Percentiles rank a stretch among this genome's conserved stretches.
These are phyloP conservation scores for Hylia prasina DNA, from an alignment of 2,113 vertebrate genomes.

Conservation along the genomic window DNA sequence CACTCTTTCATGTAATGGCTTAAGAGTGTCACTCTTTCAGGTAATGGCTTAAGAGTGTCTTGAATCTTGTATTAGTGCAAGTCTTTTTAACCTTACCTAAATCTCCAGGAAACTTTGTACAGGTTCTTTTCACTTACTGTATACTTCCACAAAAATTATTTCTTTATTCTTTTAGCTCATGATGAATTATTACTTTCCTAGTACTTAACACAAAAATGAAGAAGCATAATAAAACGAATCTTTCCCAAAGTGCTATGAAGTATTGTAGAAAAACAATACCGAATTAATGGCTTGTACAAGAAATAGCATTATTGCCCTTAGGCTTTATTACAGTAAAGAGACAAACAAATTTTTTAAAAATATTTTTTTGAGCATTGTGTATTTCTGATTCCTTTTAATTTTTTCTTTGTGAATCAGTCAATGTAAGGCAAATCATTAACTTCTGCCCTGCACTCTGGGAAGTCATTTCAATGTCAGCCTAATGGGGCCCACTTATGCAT, in stretches of 20 bases:
- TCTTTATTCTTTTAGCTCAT: not conserved
- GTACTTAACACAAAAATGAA: not conserved
- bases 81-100: not conserved
- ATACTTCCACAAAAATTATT: not conserved
- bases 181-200: not conserved
- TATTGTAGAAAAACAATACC: not conserved
- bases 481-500: not conserved
- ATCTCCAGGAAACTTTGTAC: not conserved
- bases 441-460: not conserved
- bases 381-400: not conserved
- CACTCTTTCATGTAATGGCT: not conserved
- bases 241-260: not conserved
- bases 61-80: not conserved
- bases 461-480: not conserved
- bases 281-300: not conserved
- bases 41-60: not conserved
- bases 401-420: not conserved
- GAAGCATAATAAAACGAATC: not conserved
- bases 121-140: not conserved
- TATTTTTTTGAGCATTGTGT: not conserved
- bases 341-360: not conserved
- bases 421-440: not conserved
- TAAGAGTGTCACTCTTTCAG: not conserved
- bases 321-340: not conserved
- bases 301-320: not conserved